Conservation (phyloP, 2,113 vertebrate genomes). For the Onychostruthus taczanowskii region DNA sequence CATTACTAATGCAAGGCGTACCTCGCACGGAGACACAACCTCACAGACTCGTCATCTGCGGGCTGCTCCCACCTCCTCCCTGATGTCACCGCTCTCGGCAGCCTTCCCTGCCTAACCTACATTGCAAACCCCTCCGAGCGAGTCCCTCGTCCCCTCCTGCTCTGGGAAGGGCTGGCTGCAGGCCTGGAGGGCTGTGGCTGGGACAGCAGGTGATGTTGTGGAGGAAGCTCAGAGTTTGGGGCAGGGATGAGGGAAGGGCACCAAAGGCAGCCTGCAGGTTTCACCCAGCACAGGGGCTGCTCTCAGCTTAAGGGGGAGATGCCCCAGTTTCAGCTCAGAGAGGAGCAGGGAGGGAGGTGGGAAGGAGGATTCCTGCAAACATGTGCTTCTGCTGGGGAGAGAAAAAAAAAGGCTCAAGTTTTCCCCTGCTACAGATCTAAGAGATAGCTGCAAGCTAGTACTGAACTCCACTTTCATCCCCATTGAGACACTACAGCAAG, state of each 20-base stretch:
- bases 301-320: fast-evolving
- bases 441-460: neutral
- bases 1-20: conserved; percentile 31
- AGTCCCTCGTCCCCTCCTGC: neutral
- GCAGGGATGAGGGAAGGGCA: neutral
- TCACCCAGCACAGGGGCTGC: neutral
- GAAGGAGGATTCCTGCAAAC: neutral
- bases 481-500: neutral
- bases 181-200: neutral
- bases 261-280: neutral
- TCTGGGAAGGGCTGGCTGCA: neutral
- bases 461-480: neutral
- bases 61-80: conserved; percentile 40
- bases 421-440: neutral
- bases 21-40: conserved; percentile 34
- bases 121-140: conserved; percentile 19
- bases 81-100: neutral
- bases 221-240: neutral
- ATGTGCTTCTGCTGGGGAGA: neutral
- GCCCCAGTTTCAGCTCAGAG: neutral
- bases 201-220: fast-evolving
- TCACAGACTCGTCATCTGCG: conserved; percentile 23
- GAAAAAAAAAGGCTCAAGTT: neutral
- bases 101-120: conserved; percentile 29
- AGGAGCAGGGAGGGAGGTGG: neutral